Percentiles rank a stretch among this genome's conserved stretches.
Conservation (phyloP, 2,888 invertebrate species). For the Arrhopalites spinosus region DNA sequence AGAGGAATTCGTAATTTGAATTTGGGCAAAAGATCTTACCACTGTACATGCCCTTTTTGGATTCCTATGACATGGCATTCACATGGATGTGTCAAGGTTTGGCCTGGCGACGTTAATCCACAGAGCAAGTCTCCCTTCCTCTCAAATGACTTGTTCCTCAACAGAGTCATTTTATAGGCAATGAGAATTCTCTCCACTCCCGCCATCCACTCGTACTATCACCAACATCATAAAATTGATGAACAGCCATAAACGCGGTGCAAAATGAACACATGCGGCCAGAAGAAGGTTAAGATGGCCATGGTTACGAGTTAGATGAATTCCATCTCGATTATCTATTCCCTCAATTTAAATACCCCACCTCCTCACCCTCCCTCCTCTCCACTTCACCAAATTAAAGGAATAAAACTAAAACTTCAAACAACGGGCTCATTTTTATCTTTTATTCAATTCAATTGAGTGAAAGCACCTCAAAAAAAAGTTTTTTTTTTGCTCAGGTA, state of each 20-base stretch:
- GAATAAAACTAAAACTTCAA: no score
- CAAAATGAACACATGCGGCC: neutral
- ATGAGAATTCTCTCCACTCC: neutral
- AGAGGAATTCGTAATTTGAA: no score
- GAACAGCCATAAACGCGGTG: conserved; percentile 11
- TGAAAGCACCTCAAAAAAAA: no score
- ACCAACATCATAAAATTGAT: conserved; percentile 29
- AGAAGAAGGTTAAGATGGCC: neutral
- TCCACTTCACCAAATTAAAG: neutral
- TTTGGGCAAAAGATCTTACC: no score
- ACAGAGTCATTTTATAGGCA: neutral
- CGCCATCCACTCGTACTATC: neutral
- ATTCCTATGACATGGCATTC: no score
- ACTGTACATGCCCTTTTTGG: no score
- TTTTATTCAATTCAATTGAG: no score
- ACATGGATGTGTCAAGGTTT: no score
- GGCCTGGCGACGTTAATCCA: no score
- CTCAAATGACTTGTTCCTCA: neutral
- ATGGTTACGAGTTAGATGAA: neutral
- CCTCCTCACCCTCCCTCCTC: neutral
- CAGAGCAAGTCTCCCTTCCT: neutral
- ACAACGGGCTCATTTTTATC: no score
- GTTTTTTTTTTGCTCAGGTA: no score
- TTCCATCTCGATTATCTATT: neutral
- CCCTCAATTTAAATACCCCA: neutral